Evolutionary conservation across 1,140 invertebrate species (phyloP).

Genomic region (Thrips palmi): DNA sequence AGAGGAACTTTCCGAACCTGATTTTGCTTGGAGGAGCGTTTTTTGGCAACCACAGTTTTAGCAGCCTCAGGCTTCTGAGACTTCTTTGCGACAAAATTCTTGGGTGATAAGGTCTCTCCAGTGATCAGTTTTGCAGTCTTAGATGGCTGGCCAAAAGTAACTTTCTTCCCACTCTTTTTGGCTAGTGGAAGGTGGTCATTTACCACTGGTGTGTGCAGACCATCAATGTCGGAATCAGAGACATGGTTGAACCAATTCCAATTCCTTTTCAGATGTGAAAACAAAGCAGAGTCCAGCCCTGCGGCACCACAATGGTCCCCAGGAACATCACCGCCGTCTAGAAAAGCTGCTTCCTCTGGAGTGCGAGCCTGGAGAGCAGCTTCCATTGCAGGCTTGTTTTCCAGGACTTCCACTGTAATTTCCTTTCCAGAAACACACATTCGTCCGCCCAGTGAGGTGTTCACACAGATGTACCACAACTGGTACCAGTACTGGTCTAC

Average conservation of each 20-base stretch:
- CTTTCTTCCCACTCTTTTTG: too few species aligned
- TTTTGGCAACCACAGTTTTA: constrained; percentile 9
- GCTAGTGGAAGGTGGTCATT: too few species aligned
- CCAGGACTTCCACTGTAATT: constrained; percentile 28
- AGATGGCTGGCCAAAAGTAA: not conserved
- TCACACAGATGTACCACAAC: constrained; percentile 43
- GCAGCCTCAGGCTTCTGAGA: constrained; percentile 5
- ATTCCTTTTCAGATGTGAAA: constrained; percentile 45
- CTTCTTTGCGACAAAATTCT: too few species aligned
- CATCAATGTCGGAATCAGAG: too few species aligned
- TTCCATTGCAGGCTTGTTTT: constrained; percentile 32
- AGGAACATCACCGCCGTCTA: constrained; percentile 40
- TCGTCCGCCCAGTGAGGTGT: constrained; percentile 34
- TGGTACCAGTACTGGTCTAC: constrained; percentile 57
- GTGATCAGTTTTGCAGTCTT: too few species aligned
- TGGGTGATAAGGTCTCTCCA: too few species aligned
- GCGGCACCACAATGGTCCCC: constrained; percentile 53
- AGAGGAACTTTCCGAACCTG: too few species aligned
- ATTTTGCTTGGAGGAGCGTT: not conserved
- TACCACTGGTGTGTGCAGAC: too few species aligned
- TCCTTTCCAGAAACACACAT: constrained; percentile 24
- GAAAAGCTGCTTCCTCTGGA: constrained; percentile 24
- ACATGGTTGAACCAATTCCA: constrained; percentile 31
- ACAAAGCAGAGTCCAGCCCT: constrained; percentile 50
- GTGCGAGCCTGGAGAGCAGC: constrained; percentile 22